A percentile compares a stretch with the other conserved stretches of the same genome.
Evolutionary conservation across 2,113 vertebrate genomes (phyloP).

Genomic region (Ammodramus savannarum): DNA sequence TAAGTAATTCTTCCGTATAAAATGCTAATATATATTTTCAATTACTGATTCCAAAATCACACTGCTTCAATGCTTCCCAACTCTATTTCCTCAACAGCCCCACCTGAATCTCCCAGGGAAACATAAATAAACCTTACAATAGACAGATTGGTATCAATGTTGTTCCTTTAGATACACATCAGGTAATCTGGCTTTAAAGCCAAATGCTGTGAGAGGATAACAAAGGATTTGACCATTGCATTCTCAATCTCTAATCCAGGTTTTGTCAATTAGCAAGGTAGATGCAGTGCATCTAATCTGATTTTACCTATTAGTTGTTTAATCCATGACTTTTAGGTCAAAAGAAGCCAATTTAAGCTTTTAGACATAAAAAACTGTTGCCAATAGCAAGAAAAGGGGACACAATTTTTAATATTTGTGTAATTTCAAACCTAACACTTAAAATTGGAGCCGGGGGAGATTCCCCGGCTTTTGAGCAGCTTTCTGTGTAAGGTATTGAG

Average conservation of each 20-base stretch:
- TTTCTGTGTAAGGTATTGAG: background rate
- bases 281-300: background rate
- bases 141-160: background rate
- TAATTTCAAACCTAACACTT: background rate
- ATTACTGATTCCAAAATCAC: background rate
- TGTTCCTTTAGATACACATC: background rate
- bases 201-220: background rate
- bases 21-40: background rate
- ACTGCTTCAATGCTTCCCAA: background rate
- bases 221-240: background rate
- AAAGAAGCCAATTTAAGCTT: background rate
- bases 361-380: background rate
- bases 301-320: background rate
- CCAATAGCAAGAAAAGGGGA: background rate
- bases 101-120: background rate
- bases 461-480: background rate
- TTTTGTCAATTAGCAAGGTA: background rate
- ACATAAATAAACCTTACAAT: background rate
- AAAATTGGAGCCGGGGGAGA: rapidly evolving
- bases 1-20: background rate
- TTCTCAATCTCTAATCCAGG: background rate
- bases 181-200: background rate
- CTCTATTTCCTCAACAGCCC: background rate
- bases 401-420: background rate
- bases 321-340: background rate